Evolutionary conservation across 1,140 invertebrate species (phyloP), one percentile per base, ranked within the genome.

Genomic region (Drosophila subobscura): DNA sequence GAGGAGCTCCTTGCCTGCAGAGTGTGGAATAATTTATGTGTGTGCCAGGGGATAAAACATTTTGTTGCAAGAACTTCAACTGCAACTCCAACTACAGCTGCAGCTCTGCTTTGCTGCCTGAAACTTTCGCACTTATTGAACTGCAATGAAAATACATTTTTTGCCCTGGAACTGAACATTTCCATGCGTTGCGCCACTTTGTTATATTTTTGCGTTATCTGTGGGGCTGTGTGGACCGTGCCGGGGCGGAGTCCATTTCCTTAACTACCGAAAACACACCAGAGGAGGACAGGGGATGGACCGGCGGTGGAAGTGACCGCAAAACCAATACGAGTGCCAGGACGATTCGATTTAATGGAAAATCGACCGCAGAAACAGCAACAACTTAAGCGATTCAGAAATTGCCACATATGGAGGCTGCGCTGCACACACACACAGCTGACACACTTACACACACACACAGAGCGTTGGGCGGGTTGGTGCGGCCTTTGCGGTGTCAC

Each of bases 311-410:
- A n/a, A n/a, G n/a, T n/a, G 58, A 74, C 79, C 79, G 49, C 79
- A 86, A 80, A 80, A 72, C 77, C 81, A 84, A 84, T 77, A 80
- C 67, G 57, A 86, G 72, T 63, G 67, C 59, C 72, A 55, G 66
- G 49, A 68, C 66, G 50, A 77, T 85, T 84, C 80, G 80, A 80
- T 86, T 77, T 86, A 84, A 84, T 84, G 80, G 77, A 80, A 86
- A 77, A 80, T 77, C 80, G 67, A 86, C 80, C 81, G 64, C 80
- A 84, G 65, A 56, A 84, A 72, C 81, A 86, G 81, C 63, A 86
- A 72, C 80, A 85, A 77, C 77, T 86, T 84, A 61, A 77, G 67
- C 59, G 81, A 84, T 80, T 84, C 77, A 68, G 72, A 72, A 84
- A 84, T 77, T 79, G 80, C 61, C 76, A 63, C 66, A 77, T 65